Conservation (phyloP, 2,113 vertebrate species). For the Sylvietta virens region DNA sequence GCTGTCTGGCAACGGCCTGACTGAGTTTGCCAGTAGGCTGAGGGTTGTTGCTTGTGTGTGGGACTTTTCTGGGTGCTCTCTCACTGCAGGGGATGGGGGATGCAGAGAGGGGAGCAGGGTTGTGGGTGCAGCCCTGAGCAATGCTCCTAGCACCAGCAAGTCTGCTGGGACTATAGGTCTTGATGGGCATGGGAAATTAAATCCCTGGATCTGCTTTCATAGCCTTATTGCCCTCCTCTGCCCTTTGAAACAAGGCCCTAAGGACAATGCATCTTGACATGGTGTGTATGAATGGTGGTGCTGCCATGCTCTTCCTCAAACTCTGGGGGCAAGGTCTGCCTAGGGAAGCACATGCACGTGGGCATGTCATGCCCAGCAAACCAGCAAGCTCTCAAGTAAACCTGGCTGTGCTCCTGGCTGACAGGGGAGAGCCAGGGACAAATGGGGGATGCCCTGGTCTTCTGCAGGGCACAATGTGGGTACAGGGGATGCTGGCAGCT, state of each 20-base stretch:
- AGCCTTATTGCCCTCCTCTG: neutral
- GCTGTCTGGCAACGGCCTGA: neutral
- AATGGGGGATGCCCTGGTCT: fast-evolving
- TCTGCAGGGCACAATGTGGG: fast-evolving
- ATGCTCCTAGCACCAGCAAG: fast-evolving
- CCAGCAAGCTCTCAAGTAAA: neutral
- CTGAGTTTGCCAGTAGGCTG: neutral
- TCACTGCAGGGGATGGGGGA: neutral
- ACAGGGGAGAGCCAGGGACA: too few species aligned
- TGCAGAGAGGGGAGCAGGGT: neutral
- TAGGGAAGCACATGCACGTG: fast-evolving
- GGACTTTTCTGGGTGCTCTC: neutral
- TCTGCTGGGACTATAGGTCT: neutral
- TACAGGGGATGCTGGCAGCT: fast-evolving
- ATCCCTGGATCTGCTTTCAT: neutral
- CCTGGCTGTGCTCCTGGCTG: neutral
- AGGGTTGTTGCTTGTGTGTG: neutral
- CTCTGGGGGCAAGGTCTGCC: neutral
- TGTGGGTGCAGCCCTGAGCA: neutral
- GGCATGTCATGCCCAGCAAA: neutral
- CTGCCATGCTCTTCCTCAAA: neutral
- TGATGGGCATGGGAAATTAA: neutral
- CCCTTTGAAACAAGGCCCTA: neutral
- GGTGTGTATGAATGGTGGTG: fast-evolving
- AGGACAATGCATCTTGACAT: neutral